These are phyloP conservation scores for Sitobion miscanthi DNA, from an alignment of 1,140 invertebrate species.

Conservation along the genomic window DNA sequence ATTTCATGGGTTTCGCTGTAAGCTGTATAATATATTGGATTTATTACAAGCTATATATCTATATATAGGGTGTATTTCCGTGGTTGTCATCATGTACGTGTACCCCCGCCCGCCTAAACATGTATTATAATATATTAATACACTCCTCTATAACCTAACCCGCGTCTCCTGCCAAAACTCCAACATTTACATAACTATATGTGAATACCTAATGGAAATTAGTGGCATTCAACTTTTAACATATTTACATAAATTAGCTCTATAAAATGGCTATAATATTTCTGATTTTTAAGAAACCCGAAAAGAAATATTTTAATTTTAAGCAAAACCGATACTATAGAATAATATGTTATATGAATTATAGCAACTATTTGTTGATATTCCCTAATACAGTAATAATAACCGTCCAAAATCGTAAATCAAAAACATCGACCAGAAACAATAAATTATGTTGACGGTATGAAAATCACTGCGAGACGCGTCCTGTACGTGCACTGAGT, in stretches of 20 bases:
- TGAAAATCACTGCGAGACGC: background rate
- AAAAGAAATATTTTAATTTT: background rate
- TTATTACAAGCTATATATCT: too few relatives aligned
- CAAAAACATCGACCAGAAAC: background rate
- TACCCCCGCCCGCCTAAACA: background rate
- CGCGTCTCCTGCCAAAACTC: background rate
- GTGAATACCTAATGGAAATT: background rate
- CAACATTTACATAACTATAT: background rate
- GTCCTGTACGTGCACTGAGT: background rate
- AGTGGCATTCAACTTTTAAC: background rate
- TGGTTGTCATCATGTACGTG: background rate
- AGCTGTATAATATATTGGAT: background rate
- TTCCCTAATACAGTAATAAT: background rate
- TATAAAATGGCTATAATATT: background rate
- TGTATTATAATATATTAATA: constrained; percentile 10
- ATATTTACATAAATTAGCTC: constrained; percentile 6
- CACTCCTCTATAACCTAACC: background rate
- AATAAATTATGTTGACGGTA: background rate
- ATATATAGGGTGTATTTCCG: background rate
- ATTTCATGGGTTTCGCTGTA: background rate
- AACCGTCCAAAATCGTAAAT: background rate
- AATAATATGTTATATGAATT: background rate
- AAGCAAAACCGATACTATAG: background rate
- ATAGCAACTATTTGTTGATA: background rate
- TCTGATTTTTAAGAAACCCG: background rate